Evolutionary conservation across 2,888 invertebrate species (phyloP).

Genomic region (Aleiodes leptofemur): DNA sequence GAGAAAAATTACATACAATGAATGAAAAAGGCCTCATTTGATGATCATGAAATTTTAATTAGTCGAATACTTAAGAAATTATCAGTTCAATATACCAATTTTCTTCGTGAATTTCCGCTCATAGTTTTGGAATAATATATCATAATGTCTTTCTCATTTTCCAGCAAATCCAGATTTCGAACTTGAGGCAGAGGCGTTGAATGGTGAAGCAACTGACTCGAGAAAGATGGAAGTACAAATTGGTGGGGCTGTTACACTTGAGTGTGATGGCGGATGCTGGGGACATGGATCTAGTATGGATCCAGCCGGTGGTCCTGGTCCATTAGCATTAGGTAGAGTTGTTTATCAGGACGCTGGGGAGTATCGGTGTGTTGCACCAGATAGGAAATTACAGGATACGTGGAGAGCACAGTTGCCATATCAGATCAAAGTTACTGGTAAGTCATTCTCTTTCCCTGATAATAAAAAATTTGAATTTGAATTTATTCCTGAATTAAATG

Average conservation of each 20-base stretch:
- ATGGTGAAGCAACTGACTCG: constrained; percentile 73
- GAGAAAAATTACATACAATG: too few relatives aligned
- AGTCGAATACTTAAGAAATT: too few relatives aligned
- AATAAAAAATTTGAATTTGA: background rate
- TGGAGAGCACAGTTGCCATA: constrained; percentile 73
- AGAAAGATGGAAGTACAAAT: constrained; percentile 89
- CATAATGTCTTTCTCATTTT: constrained; percentile 36
- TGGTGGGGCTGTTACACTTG: constrained; percentile 90
- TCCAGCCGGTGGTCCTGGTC: constrained; percentile 79
- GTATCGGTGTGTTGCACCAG: constrained; percentile 83
- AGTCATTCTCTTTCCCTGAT: constrained; percentile 55
- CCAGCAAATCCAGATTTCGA: constrained; percentile 71
- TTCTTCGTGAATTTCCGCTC: too few relatives aligned
- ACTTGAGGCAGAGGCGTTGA: constrained; percentile 70
- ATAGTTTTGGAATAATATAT: constrained; percentile 27
- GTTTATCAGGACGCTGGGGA: constrained; percentile 87
- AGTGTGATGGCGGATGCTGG: constrained; percentile 80
- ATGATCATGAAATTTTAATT: too few relatives aligned
- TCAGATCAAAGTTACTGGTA: constrained; percentile 77
- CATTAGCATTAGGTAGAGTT: constrained; percentile 82
- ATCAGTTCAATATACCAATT: too few relatives aligned
- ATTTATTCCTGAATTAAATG: background rate
- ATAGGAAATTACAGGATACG: constrained; percentile 75
- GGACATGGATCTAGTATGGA: constrained; percentile 75
- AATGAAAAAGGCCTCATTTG: too few relatives aligned